These are phyloP conservation scores for Oryctes rhinoceros DNA, from an alignment of 1,140 invertebrate genomes.

Conservation along the genomic window DNA sequence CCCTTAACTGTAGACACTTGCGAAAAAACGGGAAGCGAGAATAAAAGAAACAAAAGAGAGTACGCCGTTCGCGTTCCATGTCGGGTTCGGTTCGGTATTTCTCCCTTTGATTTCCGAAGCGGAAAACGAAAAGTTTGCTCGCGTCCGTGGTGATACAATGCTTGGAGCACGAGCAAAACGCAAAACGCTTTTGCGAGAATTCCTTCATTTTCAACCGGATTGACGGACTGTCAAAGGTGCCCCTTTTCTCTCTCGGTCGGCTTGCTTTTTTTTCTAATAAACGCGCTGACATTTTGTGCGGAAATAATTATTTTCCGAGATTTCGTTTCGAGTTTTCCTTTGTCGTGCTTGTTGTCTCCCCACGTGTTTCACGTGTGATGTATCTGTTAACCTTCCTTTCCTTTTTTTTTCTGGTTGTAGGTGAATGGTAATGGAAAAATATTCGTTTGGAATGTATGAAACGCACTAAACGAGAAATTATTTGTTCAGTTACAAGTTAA, in stretches of 20 bases:
- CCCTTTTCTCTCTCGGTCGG: not conserved
- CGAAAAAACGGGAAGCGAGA: slow-evolving; percentile 3
- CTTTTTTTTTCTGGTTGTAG: not conserved
- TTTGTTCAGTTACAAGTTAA: not conserved
- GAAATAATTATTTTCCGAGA: slow-evolving; percentile 19
- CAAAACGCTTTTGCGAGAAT: slow-evolving; percentile 3
- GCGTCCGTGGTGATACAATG: not conserved
- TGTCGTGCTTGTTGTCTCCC: not conserved
- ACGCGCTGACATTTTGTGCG: slow-evolving; percentile 4
- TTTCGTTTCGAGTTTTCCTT: not conserved
- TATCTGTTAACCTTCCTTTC: not conserved
- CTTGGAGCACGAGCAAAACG: not conserved
- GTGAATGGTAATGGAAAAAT: not conserved
- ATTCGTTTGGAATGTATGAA: not conserved
- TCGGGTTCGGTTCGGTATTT: slow-evolving; percentile 4
- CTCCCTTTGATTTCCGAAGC: not conserved
- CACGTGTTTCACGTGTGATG: not conserved
- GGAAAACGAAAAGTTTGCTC: slow-evolving; percentile 1
- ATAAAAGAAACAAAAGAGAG: not conserved
- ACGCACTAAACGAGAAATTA: not conserved
- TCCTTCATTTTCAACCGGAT: not conserved
- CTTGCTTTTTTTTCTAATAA: slow-evolving; percentile 3
- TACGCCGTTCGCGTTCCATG: not conserved
- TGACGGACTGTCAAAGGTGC: slow-evolving; percentile 12
- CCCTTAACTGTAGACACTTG: not conserved